Percentiles rank a stretch among this genome's conserved stretches.
phyloP scores from a whole-genome alignment of 2,888 invertebrate genomes.

The Adineta ricciae region DNA sequence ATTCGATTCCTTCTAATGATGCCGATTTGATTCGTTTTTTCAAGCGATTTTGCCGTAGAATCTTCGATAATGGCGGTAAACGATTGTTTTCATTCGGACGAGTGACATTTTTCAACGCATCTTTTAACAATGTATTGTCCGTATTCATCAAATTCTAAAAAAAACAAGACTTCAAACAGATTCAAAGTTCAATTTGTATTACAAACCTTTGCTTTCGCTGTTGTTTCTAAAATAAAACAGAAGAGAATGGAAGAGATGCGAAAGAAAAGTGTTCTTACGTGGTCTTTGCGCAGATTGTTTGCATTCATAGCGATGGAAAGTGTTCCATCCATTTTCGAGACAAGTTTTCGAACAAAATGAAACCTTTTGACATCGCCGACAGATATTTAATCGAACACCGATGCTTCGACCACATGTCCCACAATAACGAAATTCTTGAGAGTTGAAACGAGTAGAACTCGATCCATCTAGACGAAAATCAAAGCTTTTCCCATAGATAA shows the following conservation, averaged over 20 bases:
- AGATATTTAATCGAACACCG: conserved; percentile 45
- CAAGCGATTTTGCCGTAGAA: background rate
- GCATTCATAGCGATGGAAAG: conserved; percentile 48
- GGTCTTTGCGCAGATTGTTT: conserved; percentile 34
- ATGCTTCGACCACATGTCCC: conserved; percentile 50
- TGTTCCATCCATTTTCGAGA: conserved; percentile 48
- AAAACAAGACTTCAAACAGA: background rate
- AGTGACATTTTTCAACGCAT: background rate
- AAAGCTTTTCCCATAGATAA: background rate
- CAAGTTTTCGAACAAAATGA: conserved; percentile 50
- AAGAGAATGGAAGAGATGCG: background rate
- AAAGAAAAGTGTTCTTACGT: background rate
- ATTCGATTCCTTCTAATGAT: background rate
- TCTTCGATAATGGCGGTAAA: background rate
- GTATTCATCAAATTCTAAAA: background rate
- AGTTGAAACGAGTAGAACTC: too few species aligned
- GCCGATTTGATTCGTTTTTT: background rate
- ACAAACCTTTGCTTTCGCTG: background rate
- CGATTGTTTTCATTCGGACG: background rate
- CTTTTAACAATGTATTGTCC: background rate
- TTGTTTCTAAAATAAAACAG: background rate
- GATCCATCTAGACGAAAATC: too few species aligned
- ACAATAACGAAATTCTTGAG: conserved; percentile 37
- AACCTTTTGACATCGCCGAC: conserved; percentile 49
- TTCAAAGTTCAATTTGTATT: background rate